Base-by-base conservation (phyloP, 2,888 invertebrate genomes). In the Aricia artaxerxes region DNA sequence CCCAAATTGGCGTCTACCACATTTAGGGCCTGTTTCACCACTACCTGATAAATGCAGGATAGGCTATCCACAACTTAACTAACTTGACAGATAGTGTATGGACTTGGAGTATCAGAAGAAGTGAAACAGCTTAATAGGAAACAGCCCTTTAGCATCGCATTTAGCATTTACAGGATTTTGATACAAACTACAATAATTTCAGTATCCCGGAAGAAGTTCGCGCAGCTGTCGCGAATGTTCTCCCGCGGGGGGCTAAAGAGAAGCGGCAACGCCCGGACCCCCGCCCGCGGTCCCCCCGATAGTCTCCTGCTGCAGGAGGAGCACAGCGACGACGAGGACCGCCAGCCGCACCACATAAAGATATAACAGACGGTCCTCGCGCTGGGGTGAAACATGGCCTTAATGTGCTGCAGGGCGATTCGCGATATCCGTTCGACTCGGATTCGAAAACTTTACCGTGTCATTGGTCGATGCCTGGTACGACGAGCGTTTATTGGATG, bases 141-240 rank as follows among this genome's bases (percentile, higher is more conserved):
- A 24, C 24, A 24, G 24, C 24, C 24, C 0, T 24, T 24, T 53
- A 53, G 53, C 49, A 1, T 40, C 40, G 49, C 7, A 11, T 11
- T 49, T 2, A 0, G 49, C 53, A 53, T 53, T 13, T 2, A 3
- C 53, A 53, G 11, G 6, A 64, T 64, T 24, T 11, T 64, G 9
- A 64, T 9, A 11, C 40, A 40, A 38, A 38, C 16, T 40, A 69
- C 1, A 24, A 44, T n/a, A 44, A 11, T 91, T 92, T 9, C 90
- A 96, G 96, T 96, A 83, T 97, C 97, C 7, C 96, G 97, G 82
- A 97, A 97, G 87, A 97, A 97, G 90, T 97, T 97, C 90, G 96
- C 97, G 38, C 97, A 97, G 90, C 92, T 97, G 82, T 97, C 97
- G 7, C 95, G 96, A 81, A 96, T 97, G 84, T 97, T 97, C 87